Base-by-base conservation (phyloP, 2,113 vertebrate species). In the Polyodon spathula region DNA sequence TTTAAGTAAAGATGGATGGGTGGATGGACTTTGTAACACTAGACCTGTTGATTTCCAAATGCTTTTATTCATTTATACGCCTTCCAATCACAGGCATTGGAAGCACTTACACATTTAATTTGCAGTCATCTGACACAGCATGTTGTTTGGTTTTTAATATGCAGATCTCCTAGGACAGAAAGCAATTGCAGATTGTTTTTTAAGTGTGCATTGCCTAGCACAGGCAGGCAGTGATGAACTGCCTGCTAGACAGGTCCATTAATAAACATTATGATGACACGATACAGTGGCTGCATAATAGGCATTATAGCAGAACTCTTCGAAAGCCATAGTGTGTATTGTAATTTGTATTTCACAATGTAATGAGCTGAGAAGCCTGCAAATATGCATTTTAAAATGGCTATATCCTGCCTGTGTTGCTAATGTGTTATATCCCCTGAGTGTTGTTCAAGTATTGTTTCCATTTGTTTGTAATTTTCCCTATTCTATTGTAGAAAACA, bases 321-420 rank as follows among this genome's bases (percentile, higher is more conserved):
- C 81, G 86, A 86, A 86, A 86, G 27, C 27, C 27, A 27, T 27
- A 27, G 27, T 86, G 84, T 14, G 53, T 68, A 63, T 75, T 76
- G 72, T 78, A 78, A 82, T 78, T 71, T 68, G 66, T 57, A 66
- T 74, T 75, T 76, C 70, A 44, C 70, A 61, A 72, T 72, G 72
- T 73, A 79, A 82, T 83, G 80, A 80, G 71, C 76, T 74, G 66
- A 65, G 70, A 70, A 73, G 76, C 77, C 70, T 73, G 78, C 82
- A 86, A 83, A 86, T 86, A 81, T 83, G 81, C 81, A 76, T 78
- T 77, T 78, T 76, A 71, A 75, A 81, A 68, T 71, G 71, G 73
- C 82, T 80, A 82, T 76, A 67, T 27, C 1, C 27, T 2, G 27
- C 27, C 27, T 27, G 27, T 27, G 27, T 27, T 27, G 27, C 27